These are phyloP conservation scores for Melopsittacus undulatus DNA, from an alignment of 2,797 vertebrate genomes.

Conservation along the genomic window DNA sequence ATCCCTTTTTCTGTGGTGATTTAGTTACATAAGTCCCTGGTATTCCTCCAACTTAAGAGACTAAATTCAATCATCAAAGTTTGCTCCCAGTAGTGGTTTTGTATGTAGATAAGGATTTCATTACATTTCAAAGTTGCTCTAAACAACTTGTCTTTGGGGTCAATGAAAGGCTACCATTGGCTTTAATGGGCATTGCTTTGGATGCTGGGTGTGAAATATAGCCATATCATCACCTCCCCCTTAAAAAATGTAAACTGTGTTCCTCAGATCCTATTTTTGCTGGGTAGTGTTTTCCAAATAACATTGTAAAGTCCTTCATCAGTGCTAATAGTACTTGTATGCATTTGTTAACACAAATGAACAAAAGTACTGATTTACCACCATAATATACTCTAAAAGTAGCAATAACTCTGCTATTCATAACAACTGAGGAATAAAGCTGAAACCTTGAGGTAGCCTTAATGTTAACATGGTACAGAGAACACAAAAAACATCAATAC, in stretches of 20 bases:
- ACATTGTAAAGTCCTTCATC: background rate
- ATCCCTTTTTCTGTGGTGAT: background rate
- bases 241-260: background rate
- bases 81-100: background rate
- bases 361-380: background rate
- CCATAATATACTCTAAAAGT: background rate
- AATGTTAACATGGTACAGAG: background rate
- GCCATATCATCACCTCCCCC: background rate
- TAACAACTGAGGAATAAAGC: background rate
- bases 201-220: background rate
- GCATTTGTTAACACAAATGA: background rate
- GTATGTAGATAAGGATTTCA: background rate
- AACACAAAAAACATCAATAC: conserved; percentile 12
- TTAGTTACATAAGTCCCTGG: background rate
- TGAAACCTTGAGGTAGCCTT: background rate
- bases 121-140: background rate
- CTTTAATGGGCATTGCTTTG: background rate
- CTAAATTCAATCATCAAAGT: background rate
- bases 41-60: background rate
- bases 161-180: background rate
- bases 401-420: background rate
- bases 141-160: background rate
- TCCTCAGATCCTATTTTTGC: background rate
- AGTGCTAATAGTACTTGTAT: background rate
- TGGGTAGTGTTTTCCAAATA: background rate